These are phyloP conservation scores for Colaptes auratus DNA, from an alignment of 2,113 vertebrate species.

Conservation along the genomic window DNA sequence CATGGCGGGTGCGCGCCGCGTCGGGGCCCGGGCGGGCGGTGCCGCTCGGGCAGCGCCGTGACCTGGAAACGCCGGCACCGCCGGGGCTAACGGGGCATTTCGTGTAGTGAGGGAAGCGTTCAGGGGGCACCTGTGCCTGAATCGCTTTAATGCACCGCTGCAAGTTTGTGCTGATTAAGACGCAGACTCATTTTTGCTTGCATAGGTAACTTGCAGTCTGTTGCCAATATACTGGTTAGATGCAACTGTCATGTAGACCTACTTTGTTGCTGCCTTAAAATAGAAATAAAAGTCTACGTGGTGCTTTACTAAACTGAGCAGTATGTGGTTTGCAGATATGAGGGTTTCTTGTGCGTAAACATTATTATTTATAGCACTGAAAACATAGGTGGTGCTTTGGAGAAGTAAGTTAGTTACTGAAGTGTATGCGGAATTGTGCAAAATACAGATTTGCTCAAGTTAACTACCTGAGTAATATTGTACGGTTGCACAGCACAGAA, in stretches of 20 bases:
- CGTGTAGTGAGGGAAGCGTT: fast-evolving
- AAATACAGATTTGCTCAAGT: background rate
- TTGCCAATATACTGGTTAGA: fast-evolving
- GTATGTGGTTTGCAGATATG: background rate
- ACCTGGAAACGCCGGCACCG: background rate
- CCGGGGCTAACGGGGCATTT: background rate
- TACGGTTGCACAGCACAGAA: background rate
- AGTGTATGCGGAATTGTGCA: fast-evolving
- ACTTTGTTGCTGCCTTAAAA: background rate
- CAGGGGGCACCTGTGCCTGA: fast-evolving
- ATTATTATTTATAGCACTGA: background rate
- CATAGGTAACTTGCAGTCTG: background rate
- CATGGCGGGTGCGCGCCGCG: background rate
- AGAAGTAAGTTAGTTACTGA: background rate
- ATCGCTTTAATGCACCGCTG: background rate
- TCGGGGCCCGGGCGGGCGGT: background rate
- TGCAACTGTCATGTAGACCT: background rate
- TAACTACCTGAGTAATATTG: background rate
- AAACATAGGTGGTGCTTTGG: background rate
- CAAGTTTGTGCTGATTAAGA: fast-evolving
- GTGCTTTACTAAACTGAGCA: background rate
- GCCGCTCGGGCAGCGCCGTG: background rate
- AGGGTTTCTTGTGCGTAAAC: background rate
- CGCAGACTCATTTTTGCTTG: background rate
- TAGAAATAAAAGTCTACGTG: background rate